Evolutionary conservation across 2,797 vertebrate species (phyloP).

Genomic region (Parotocinclus haroldoi): DNA sequence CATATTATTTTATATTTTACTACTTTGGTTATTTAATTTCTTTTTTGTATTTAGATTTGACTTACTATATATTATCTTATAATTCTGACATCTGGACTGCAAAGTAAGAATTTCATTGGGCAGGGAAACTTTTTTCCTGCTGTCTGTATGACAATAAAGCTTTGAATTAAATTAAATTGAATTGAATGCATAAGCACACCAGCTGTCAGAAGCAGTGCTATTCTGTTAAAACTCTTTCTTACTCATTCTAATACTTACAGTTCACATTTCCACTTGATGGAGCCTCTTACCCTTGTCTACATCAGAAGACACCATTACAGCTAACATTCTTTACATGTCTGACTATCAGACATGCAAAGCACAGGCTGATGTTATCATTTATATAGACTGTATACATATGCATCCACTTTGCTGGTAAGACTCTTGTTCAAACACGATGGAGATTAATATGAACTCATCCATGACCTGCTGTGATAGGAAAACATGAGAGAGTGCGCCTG

Average conservation of each 20-base stretch:
- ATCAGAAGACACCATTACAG: slow-evolving; percentile 29
- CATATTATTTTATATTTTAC: too few species aligned
- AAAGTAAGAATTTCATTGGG: too few species aligned
- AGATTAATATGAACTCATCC: slow-evolving; percentile 39
- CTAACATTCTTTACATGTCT: slow-evolving; percentile 20
- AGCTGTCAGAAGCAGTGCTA: neutral
- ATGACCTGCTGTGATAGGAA: slow-evolving; percentile 22
- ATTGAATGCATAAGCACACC: neutral
- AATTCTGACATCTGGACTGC: too few species aligned
- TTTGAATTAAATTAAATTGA: too few species aligned
- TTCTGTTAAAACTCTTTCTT: neutral
- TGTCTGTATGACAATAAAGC: too few species aligned
- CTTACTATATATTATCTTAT: too few species aligned
- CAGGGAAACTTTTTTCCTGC: too few species aligned
- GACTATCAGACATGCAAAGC: slow-evolving; percentile 27
- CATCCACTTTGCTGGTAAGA: slow-evolving; percentile 1
- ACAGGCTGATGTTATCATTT: slow-evolving; percentile 28
- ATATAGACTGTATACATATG: slow-evolving; percentile 20
- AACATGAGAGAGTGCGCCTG: slow-evolving; percentile 18
- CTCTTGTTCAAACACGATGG: slow-evolving; percentile 29
- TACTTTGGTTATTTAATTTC: too few species aligned
- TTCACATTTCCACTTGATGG: too few species aligned
- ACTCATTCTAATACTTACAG: neutral
- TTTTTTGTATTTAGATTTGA: too few species aligned
- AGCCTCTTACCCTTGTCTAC: slow-evolving; percentile 7